Percentiles rank a stretch among this genome's conserved stretches.
Conservation (phyloP, 2,888 invertebrate species). For the Abscondita cerata region DNA sequence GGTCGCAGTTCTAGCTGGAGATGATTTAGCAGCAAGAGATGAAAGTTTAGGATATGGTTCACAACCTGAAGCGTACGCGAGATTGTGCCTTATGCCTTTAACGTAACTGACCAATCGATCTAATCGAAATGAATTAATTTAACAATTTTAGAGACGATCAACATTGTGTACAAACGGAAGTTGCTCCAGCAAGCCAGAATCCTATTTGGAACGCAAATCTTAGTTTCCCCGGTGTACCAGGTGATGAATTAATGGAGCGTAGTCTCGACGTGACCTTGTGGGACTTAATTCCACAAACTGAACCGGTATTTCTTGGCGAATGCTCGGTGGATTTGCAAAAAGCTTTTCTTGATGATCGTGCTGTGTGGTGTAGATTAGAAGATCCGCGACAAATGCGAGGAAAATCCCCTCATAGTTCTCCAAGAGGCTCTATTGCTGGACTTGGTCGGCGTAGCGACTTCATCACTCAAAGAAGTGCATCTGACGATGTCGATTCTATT, state of each 20-base stretch:
- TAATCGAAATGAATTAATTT: background rate
- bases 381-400: slow-evolving; percentile 76
- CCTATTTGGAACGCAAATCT: slow-evolving; percentile 94
- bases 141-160: slow-evolving; percentile 69
- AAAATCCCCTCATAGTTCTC: slow-evolving; percentile 79
- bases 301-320: slow-evolving; percentile 82
- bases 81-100: slow-evolving; percentile 79
- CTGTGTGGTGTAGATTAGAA: slow-evolving; percentile 89
- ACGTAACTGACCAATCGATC: slow-evolving; percentile 66
- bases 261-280: slow-evolving; percentile 87
- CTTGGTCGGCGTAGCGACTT: slow-evolving; percentile 73
- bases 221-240: slow-evolving; percentile 80
- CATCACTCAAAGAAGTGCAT: slow-evolving; percentile 76
- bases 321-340: slow-evolving; percentile 82
- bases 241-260: slow-evolving; percentile 79
- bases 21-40: slow-evolving; percentile 81
- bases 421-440: slow-evolving; percentile 77
- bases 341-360: slow-evolving; percentile 86
- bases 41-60: slow-evolving; percentile 78
- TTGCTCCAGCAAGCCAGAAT: slow-evolving; percentile 85
- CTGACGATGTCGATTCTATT: slow-evolving; percentile 77
- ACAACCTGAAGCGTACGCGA: slow-evolving; percentile 84
- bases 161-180: slow-evolving; percentile 80
- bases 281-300: slow-evolving; percentile 85
- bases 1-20: slow-evolving; percentile 85